phyloP scores from a whole-genome alignment of 2,113 vertebrate genomes.

The Cricetomys ansorgei region DNA sequence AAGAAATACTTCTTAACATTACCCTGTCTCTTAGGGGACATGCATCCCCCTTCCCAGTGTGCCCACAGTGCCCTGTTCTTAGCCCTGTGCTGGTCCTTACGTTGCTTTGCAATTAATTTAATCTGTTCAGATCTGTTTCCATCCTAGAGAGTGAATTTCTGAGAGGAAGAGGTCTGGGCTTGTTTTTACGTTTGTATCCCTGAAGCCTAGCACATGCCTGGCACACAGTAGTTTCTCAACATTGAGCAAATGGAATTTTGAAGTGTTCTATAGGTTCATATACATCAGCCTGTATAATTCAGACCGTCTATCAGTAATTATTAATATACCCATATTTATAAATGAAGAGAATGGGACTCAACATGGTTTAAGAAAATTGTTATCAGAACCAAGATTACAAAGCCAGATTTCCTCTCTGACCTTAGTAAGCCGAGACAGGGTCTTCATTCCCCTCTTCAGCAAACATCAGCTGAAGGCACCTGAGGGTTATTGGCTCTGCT shows the following conservation, averaged over 20 bases:
- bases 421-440: background rate
- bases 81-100: background rate
- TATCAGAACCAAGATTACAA: background rate
- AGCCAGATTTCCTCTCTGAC: background rate
- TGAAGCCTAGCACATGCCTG: background rate
- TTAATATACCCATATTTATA: background rate
- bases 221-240: background rate
- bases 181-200: slow-evolving; percentile 12
- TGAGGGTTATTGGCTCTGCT: rapidly evolving
- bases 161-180: background rate
- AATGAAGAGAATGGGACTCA: slow-evolving; percentile 11
- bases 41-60: background rate
- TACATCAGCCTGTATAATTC: background rate
- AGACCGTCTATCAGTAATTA: background rate
- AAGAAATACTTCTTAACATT: background rate
- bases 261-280: background rate
- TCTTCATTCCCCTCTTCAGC: background rate
- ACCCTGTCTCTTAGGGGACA: background rate
- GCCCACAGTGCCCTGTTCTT: background rate
- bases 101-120: background rate
- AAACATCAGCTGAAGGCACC: too few species aligned
- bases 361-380: background rate
- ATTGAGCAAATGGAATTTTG: background rate
- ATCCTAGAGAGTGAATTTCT: slow-evolving; percentile 6
- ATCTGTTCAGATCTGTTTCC: background rate